Evolutionary conservation across 2,888 invertebrate genomes (phyloP).

Genomic region (Callyntrura guangdongensis): DNA sequence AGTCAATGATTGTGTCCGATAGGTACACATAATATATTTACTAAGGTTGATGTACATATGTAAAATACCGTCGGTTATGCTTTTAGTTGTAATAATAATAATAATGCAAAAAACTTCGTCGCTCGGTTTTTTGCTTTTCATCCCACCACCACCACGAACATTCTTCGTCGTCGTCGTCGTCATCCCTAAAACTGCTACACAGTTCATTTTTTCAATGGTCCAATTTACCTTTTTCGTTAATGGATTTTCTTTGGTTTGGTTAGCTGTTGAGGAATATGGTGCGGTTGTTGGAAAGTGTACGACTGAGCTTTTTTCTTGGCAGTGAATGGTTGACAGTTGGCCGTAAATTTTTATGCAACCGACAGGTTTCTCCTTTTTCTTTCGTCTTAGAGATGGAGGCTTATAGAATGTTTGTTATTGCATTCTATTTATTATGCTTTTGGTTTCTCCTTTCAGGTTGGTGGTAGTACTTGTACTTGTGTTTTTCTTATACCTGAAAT

Average conservation of each 20-base stretch:
- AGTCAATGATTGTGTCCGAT: not conserved
- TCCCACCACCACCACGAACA: not conserved
- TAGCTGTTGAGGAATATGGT: slow-evolving; percentile 39
- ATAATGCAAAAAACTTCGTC: not conserved
- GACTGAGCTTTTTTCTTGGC: slow-evolving; percentile 58
- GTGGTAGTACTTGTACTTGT: no score
- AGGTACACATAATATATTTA: not conserved
- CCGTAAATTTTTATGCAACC: slow-evolving; percentile 72
- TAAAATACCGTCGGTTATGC: not conserved
- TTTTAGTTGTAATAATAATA: slow-evolving; percentile 11
- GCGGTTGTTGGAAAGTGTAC: slow-evolving; percentile 43
- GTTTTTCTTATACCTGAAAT: slow-evolving; percentile 48
- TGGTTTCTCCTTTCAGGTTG: not conserved
- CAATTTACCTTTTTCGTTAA: slow-evolving; percentile 63
- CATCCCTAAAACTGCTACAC: not conserved
- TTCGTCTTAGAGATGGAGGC: slow-evolving; percentile 30
- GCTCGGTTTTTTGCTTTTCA: not conserved
- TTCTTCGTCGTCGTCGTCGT: slow-evolving; percentile 2
- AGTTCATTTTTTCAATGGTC: slow-evolving; percentile 48
- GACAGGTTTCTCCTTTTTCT: slow-evolving; percentile 68
- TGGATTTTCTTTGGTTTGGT: slow-evolving; percentile 64
- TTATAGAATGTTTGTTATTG: slow-evolving; percentile 27
- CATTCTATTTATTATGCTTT: slow-evolving; percentile 50
- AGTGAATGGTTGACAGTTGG: slow-evolving; percentile 65
- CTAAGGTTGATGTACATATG: not conserved